Conservation (phyloP, 23 tunicate genomes). For the Clavelina lepadiformis region DNA sequence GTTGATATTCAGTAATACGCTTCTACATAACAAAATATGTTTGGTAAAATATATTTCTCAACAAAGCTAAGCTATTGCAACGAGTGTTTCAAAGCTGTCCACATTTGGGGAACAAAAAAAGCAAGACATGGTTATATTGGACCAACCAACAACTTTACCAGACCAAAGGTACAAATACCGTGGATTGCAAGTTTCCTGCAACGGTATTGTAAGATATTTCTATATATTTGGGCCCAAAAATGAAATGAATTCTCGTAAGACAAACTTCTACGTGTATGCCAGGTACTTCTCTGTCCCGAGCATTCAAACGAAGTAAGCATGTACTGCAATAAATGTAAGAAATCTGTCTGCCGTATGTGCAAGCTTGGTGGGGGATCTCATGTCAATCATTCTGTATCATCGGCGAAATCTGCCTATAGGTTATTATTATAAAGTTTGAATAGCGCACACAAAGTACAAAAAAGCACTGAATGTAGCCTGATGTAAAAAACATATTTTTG, state of each 20-base stretch:
- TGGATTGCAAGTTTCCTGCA: too few species aligned
- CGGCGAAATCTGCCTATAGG: constrained; percentile 61
- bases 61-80: constrained; percentile 78
- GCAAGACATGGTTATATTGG: constrained; percentile 67
- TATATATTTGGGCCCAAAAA: too few species aligned
- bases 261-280: too few species aligned
- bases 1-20: not conserved
- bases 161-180: constrained; percentile 79
- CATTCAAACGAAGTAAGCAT: constrained; percentile 65
- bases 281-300: constrained; percentile 80
- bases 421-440: not conserved
- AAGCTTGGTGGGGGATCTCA: constrained; percentile 61
- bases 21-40: not conserved
- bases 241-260: too few species aligned
- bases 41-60: not conserved
- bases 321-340: constrained; percentile 80
- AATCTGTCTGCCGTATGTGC: constrained; percentile 74
- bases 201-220: too few species aligned
- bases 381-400: constrained; percentile 49
- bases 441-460: not conserved
- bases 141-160: constrained; percentile 66
- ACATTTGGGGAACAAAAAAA: constrained; percentile 83
- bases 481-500: not conserved
- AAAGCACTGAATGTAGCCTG: not conserved
- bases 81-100: constrained; percentile 76